phyloP scores from a whole-genome alignment of 2,113 vertebrate genomes.

The Daphoenositta chrysoptera region DNA sequence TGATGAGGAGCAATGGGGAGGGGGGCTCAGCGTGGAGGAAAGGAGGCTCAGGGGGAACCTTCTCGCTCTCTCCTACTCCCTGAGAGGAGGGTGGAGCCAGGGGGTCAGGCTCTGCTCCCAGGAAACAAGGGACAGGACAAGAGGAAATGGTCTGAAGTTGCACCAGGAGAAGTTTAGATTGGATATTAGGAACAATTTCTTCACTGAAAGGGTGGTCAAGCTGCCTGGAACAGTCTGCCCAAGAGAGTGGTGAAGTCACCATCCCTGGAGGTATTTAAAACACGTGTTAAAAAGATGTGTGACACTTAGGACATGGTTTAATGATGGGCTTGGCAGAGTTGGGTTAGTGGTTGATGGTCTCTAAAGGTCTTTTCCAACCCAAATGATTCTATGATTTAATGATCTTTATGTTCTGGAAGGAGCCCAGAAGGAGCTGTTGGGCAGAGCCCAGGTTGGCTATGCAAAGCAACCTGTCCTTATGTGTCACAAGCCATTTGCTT shows the following conservation, averaged over 20 bases:
- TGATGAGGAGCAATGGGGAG: neutral
- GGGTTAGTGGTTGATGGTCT: neutral
- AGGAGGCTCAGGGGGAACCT: neutral
- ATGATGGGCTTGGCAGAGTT: neutral
- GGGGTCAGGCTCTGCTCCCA: fast-evolving
- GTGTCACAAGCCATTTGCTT: neutral
- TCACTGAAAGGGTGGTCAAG: neutral
- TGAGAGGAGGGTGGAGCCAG: neutral
- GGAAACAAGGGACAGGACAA: neutral
- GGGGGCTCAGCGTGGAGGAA: neutral
- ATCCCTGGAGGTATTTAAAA: neutral
- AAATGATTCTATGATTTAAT: neutral
- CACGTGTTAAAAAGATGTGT: fast-evolving
- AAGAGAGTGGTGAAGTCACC: neutral
- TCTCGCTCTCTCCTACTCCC: fast-evolving
- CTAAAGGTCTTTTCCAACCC: neutral
- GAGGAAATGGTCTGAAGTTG: neutral
- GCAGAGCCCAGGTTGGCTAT: neutral
- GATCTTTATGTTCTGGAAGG: neutral
- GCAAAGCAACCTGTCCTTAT: neutral
- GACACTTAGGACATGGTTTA: neutral
- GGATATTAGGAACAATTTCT: neutral
- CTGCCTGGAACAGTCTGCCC: neutral
- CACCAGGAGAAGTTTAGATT: neutral
- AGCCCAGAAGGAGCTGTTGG: neutral